These are phyloP conservation scores for Dasypolia templi DNA, from an alignment of 2,888 invertebrate species.

Conservation along the genomic window DNA sequence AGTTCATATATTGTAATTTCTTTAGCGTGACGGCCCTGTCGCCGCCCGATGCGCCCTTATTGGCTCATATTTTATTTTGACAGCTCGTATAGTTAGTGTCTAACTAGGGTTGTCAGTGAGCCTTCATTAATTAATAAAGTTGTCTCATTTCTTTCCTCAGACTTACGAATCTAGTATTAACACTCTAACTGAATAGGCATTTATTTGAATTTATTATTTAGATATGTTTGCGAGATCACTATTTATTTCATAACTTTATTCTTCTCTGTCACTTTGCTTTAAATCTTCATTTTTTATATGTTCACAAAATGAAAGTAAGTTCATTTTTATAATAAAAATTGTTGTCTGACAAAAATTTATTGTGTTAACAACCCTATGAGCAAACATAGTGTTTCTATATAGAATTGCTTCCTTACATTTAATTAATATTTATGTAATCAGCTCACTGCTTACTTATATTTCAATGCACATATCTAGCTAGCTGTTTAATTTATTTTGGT, in stretches of 20 bases:
- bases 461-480: background rate
- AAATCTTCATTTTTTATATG: too few relatives aligned
- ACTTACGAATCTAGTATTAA: background rate
- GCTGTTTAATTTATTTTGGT: background rate
- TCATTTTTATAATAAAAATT: background rate
- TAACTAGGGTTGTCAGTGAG: slow-evolving; percentile 75
- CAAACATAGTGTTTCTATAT: slow-evolving; percentile 6
- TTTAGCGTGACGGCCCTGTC: slow-evolving; percentile 87
- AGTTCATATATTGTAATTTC: slow-evolving; percentile 87
- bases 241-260: background rate
- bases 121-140: slow-evolving; percentile 38
- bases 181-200: background rate
- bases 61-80: slow-evolving; percentile 90
- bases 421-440: slow-evolving; percentile 12
- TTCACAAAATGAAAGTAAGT: background rate
- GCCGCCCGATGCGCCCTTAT: slow-evolving; percentile 83
- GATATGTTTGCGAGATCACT: background rate
- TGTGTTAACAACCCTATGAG: slow-evolving; percentile 8
- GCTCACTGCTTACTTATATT: background rate
- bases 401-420: background rate
- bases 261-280: background rate
- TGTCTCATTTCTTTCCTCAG: background rate
- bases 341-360: background rate
- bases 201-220: slow-evolving; percentile 1
- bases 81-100: slow-evolving; percentile 79